Conservation (phyloP, 2,113 vertebrate species). For the Aspiorhynchus laticeps region DNA sequence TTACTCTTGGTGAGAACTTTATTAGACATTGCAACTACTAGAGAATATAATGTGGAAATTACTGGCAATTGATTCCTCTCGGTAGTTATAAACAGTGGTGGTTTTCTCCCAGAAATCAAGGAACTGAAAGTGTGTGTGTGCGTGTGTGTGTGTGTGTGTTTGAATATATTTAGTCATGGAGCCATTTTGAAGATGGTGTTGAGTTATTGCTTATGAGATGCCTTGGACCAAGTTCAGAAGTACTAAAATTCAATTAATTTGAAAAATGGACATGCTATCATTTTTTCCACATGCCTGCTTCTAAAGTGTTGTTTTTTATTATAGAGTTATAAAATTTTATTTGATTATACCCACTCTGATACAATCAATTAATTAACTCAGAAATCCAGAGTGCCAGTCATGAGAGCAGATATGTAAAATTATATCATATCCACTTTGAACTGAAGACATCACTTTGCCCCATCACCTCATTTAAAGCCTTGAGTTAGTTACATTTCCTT, state of each 20-base stretch:
- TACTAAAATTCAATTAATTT: slow-evolving; percentile 84
- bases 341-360: slow-evolving; percentile 84
- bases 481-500: slow-evolving; percentile 47
- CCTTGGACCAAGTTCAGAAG: slow-evolving; percentile 81
- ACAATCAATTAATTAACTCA: slow-evolving; percentile 85
- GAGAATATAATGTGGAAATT: slow-evolving; percentile 41
- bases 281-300: slow-evolving; percentile 74
- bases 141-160: slow-evolving; percentile 4
- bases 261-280: slow-evolving; percentile 83
- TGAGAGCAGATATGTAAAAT: slow-evolving; percentile 78
- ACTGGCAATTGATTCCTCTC: slow-evolving; percentile 60
- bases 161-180: slow-evolving; percentile 4
- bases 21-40: slow-evolving; percentile 69
- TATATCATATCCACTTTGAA: slow-evolving; percentile 77
- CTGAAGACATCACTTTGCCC: slow-evolving; percentile 64
- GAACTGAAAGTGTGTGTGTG: not conserved
- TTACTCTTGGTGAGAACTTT: slow-evolving; percentile 71
- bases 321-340: slow-evolving; percentile 83
- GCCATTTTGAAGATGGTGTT: slow-evolving; percentile 70
- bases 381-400: slow-evolving; percentile 78
- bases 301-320: slow-evolving; percentile 81
- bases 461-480: slow-evolving; percentile 50
- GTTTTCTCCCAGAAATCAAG: not conserved
- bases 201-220: slow-evolving; percentile 75
- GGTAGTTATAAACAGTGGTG: slow-evolving; percentile 10